Base-by-base conservation (phyloP, 2,888 invertebrate genomes). In the Atherix ibis region DNA sequence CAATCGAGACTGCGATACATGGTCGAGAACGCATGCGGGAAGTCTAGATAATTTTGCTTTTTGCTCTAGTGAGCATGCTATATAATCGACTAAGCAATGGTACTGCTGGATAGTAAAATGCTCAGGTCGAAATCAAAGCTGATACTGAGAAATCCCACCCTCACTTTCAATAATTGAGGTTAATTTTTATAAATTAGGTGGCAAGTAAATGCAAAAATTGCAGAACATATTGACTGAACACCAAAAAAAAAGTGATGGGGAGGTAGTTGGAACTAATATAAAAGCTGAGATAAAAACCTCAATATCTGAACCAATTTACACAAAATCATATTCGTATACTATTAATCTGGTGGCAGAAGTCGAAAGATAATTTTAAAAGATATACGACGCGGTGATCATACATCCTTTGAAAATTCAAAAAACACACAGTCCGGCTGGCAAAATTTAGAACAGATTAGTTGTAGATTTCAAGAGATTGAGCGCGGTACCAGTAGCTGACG, bases 281-380 rank as follows among this genome's bases (percentile, higher is more conserved):
- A 48, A 47, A 36, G 56, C 58, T 22, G 35, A 47, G 29, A 59
- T 61, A n/a, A 39, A 42, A 18, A 51, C 49, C 2, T 44, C 38
- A 2, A 42, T 45, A 3, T 32, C 44, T 6, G 38, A 41, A 6
- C 54, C 53, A 1, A 45, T 54, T 4, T 48, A 46, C 29, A 38
- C 48, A 1, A 53, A 54, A 46, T 43, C 46, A 4, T 56, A 57
- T 38, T 40, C 54, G 8, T 55, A 54, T 34, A 57, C 56, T 0
- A 43, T 49, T 16, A 41, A 47, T 14, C 48, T 54, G 42, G 43
- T 50, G 34, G 18, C 32, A n/a, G 56, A 54, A 40, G 52, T 57
- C 2, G 43, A 53, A 4, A 43, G 31, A 5, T 51, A 57, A 41
- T 45, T 56, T 1, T 16, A 43, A 2, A 45, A 51, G 43, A 40